Conservation (phyloP, 2,797 vertebrate species). For the Anolis apletophallus region DNA sequence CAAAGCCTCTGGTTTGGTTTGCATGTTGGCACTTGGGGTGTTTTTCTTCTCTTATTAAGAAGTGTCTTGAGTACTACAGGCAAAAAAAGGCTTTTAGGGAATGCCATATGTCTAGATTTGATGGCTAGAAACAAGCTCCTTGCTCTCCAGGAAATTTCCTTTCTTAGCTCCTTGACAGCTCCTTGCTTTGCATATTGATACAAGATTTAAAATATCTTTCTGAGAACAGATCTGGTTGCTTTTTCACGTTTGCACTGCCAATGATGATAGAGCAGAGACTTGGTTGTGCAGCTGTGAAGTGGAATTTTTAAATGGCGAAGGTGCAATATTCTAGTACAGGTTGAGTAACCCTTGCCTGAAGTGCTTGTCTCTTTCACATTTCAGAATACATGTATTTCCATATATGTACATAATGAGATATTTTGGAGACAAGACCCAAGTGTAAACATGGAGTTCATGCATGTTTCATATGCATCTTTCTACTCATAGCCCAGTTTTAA, state of each 20-base stretch:
- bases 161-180: background rate
- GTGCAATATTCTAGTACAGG: background rate
- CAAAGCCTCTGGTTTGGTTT: background rate
- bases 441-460: no score
- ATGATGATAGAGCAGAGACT: background rate
- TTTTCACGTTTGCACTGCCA: background rate
- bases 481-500: no score
- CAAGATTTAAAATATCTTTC: background rate
- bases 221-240: background rate
- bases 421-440: no score
- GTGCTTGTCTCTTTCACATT: no score
- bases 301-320: background rate
- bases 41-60: background rate
- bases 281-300: background rate
- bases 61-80: background rate
- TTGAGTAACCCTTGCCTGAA: no score
- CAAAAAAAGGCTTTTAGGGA: background rate
- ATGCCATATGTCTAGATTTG: background rate
- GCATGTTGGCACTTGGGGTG: background rate
- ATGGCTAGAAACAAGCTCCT: background rate
- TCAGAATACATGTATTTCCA: no score
- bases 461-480: no score
- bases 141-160: background rate
- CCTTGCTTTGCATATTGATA: background rate
- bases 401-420: no score